Percentiles rank a stretch among this genome's conserved stretches.
Conservation (phyloP, 2,113 vertebrate genomes). For the Myrmophylax atrothorax region DNA sequence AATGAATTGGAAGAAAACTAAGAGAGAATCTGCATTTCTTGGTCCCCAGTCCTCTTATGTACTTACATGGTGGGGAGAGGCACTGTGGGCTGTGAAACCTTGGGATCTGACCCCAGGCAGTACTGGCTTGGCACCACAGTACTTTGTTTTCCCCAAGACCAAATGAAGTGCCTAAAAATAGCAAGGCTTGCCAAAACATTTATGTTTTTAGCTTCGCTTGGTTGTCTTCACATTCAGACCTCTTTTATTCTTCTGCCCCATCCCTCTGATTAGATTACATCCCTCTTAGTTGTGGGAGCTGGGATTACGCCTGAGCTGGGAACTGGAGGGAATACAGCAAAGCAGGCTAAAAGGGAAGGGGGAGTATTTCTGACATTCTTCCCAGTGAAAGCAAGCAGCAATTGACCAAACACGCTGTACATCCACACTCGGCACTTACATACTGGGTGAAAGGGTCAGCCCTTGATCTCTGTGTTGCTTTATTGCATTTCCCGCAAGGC, state of each 20-base stretch:
- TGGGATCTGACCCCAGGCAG: slow-evolving; percentile 9
- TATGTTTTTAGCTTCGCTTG: not conserved
- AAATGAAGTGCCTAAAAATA: slow-evolving; percentile 49
- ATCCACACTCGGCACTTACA: not conserved
- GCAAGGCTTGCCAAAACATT: slow-evolving; percentile 33
- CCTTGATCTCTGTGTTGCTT: slow-evolving; percentile 4
- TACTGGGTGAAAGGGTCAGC: slow-evolving; percentile 21
- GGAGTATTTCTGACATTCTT: slow-evolving; percentile 43
- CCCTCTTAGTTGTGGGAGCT: not conserved
- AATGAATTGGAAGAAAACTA: not conserved
- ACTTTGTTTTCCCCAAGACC: slow-evolving; percentile 37
- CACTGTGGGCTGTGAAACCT: slow-evolving; percentile 7
- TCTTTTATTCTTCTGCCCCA: not conserved
- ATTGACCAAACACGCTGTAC: slow-evolving; percentile 45
- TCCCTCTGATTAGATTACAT: slow-evolving; percentile 13
- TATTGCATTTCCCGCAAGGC: slow-evolving; percentile 13
- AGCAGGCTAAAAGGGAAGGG: not conserved
- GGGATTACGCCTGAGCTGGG: not conserved
- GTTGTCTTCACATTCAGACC: slow-evolving; percentile 16
- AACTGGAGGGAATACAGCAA: slow-evolving; percentile 49
- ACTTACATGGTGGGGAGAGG: not conserved
- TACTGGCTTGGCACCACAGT: slow-evolving; percentile 54
- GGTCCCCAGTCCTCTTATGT: not conserved
- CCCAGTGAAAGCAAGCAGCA: slow-evolving; percentile 43
- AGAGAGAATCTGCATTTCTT: not conserved